Base-by-base conservation (phyloP, 2,797 vertebrate species). In the Cheirogaleus major region DNA sequence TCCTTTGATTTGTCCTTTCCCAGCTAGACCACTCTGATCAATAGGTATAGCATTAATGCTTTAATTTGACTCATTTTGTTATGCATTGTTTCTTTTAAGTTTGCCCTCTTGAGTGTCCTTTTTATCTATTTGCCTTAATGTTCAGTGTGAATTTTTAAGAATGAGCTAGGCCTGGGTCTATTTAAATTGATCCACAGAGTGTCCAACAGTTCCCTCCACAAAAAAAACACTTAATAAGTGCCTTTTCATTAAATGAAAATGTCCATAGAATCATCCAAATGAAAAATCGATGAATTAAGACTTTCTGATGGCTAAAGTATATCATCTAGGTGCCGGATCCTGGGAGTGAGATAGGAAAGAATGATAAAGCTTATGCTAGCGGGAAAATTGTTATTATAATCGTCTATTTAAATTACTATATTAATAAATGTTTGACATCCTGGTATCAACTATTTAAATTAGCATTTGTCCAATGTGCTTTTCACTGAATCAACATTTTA, bases 231-330 rank as follows among this genome's bases (percentile, higher is more conserved):
- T 95, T 95, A 96, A 89, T 88, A 88, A 95, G 83, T 81, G 52
- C 61, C 65, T 92, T 95, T 96, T 94, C 12, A 94, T 96, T 95
- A 83, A 94, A 75, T 91, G 79, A 95, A 95, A 95, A 96, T 95
- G 75, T 76, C 78, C 83, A 55, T 91, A 81, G 84, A 78, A 80
- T 93, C 30, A 93, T 63, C 52, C 57, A 90, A 96, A 89, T 93
- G 91, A 89, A 93, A 85, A 70, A 83, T 89, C 30, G 4, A 94
- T 88, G 76, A 63, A 59, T 96, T 91, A 96, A 97, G 91, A n/a
- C 43, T 89, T 95, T 94, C 41, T 95, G 70, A 89, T 84, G 35
- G 25, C 41, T 83, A 41, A 83, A 89, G 48, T 65, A 45, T 59
- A 89, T 55, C 81, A 82, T 48, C 7, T 35, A 50, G 86, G 12